These are phyloP conservation scores for Moxostoma hubbsi DNA, from an alignment of 2,797 vertebrate species.

Conservation along the genomic window DNA sequence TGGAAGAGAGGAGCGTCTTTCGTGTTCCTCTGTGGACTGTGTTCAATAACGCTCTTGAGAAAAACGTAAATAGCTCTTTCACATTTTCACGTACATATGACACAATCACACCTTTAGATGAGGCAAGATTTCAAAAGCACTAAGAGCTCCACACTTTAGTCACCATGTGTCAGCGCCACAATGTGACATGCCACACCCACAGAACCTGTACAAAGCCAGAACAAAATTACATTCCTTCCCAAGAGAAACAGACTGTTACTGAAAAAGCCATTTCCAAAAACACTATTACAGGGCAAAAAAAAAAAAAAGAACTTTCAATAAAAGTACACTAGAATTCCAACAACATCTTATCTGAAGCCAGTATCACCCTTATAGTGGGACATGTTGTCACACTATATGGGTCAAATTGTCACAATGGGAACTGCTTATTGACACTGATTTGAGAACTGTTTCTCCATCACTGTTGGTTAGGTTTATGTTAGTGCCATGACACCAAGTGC, in stretches of 20 bases:
- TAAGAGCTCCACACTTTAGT: constrained; percentile 34
- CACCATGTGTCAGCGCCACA: constrained; percentile 20
- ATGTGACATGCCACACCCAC: constrained; percentile 1
- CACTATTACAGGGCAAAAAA: neutral
- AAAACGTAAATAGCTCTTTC: constrained; percentile 39
- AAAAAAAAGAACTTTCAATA: neutral
- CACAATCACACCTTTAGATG: constrained; percentile 34
- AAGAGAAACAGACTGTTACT: neutral
- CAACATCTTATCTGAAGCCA: too few relatives aligned
- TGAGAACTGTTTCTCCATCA: too few relatives aligned
- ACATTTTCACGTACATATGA: constrained; percentile 37
- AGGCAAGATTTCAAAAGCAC: constrained; percentile 43
- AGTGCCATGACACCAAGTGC: too few relatives aligned
- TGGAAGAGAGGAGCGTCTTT: constrained; percentile 38
- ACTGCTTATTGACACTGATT: too few relatives aligned
- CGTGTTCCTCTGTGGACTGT: constrained; percentile 21
- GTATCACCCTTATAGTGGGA: too few relatives aligned
- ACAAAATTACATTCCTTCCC: neutral
- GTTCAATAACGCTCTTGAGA: constrained; percentile 28
- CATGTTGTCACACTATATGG: too few relatives aligned
- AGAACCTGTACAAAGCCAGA: constrained; percentile 5
- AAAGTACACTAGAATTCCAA: neutral
- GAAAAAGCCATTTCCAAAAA: neutral
- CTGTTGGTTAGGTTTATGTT: too few relatives aligned
- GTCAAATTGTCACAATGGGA: too few relatives aligned